phyloP scores from a whole-genome alignment of 2,888 invertebrate genomes.

The Rhaphigaster nebulosa region DNA sequence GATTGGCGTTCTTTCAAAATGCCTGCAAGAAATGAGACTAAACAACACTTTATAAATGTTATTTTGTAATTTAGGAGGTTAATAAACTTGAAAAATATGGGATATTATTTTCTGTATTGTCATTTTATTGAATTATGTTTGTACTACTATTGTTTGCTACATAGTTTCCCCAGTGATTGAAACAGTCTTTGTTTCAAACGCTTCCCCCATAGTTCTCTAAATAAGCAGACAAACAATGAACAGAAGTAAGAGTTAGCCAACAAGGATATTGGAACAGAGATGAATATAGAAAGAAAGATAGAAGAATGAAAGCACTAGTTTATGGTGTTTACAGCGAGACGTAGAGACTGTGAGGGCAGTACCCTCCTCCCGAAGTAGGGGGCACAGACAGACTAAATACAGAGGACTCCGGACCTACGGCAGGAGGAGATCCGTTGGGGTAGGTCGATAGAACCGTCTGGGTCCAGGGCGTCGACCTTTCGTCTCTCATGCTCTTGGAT shows the following conservation, averaged over 20 bases:
- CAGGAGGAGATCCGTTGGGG: background rate
- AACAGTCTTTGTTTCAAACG: too few species aligned
- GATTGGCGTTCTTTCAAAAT: too few species aligned
- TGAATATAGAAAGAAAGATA: background rate
- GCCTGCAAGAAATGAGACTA: too few species aligned
- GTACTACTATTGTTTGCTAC: too few species aligned
- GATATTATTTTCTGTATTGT: too few species aligned
- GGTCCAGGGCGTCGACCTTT: background rate
- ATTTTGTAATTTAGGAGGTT: too few species aligned
- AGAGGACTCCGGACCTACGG: background rate
- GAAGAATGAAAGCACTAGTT: background rate
- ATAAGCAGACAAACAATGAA: background rate
- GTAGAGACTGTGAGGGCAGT: background rate
- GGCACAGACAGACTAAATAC: background rate
- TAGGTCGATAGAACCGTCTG: constrained; percentile 10
- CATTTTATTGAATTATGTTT: too few species aligned
- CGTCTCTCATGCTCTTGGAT: background rate
- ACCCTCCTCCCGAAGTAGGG: background rate
- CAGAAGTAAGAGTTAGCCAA: background rate
- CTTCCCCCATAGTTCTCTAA: too few species aligned
- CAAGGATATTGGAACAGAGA: background rate
- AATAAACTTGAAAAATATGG: too few species aligned
- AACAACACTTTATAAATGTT: too few species aligned
- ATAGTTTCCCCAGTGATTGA: too few species aligned
- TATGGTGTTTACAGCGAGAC: background rate